Base-by-base conservation (phyloP, 2,888 invertebrate genomes). In the Apantesis nais region DNA sequence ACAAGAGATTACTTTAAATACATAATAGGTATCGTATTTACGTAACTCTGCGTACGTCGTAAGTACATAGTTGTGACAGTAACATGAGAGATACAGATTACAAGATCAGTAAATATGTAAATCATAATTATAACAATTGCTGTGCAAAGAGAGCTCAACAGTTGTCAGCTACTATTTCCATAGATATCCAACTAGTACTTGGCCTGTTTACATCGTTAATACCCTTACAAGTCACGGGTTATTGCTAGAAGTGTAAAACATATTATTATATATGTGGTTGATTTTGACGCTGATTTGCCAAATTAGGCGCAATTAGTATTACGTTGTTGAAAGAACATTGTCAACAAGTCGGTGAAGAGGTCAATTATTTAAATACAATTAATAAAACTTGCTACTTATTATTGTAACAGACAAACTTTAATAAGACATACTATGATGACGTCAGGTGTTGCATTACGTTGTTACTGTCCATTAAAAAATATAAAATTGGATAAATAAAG, bases 151-250 rank as follows among this genome's bases (percentile, higher is more conserved):
- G 71, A 82, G 85, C 87, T 89, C 82, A 87, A 79, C 80, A 77
- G 74, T 76, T 90, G 90, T 87, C 90, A 90, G 89, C 90, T 88
- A 85, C 86, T 86, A 89, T 89, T 88, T 87, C 79, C 80, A 81
- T 77, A 82, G 78, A 80, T 80, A 82, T 83, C 75, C 70, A 19
- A 67, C 70, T 60, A 61, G 62, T 64, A 77, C 19, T 70, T 62
- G 22, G 39, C 70, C 34, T 74, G 63, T 75, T 74, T 78, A 62
- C 72, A 62, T 69, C 68, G 12, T 14, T 72, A 67, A 62, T 83
- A 73, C 29, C 41, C 31, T 70, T 70, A 62, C 58, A 63, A 62
- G 44, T 63, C 48, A 67, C n/a, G 61, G 66, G 60, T 62, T 65
- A 69, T 44, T 37, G n/a, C n/a, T 60, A 69, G 48, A 60, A 60